Conservation (phyloP, 1,140 invertebrate species). For the Paracyclopina nana region DNA sequence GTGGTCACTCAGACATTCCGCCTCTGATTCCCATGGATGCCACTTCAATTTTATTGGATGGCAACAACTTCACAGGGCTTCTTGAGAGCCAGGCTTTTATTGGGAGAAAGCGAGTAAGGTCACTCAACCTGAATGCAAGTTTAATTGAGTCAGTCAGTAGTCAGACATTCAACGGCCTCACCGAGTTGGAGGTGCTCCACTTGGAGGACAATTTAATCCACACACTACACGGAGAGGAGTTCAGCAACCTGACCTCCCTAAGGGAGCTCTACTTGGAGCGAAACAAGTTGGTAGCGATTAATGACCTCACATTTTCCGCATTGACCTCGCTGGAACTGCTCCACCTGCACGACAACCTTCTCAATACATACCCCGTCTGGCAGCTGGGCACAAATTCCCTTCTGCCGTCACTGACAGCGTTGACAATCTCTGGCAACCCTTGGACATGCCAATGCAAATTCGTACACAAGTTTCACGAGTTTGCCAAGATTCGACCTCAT, state of each 20-base stretch:
- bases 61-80: slow-evolving; percentile 46
- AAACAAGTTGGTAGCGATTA: slow-evolving; percentile 46
- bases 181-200: slow-evolving; percentile 55
- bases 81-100: slow-evolving; percentile 62
- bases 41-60: slow-evolving; percentile 68
- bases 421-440: slow-evolving; percentile 52
- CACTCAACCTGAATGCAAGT: slow-evolving; percentile 61
- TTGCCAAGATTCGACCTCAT: slow-evolving; percentile 39
- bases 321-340: slow-evolving; percentile 46
- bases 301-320: slow-evolving; percentile 51
- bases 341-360: slow-evolving; percentile 50
- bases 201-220: slow-evolving; percentile 55
- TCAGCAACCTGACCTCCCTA: slow-evolving; percentile 43
- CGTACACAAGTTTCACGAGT: slow-evolving; percentile 52
- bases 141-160: slow-evolving; percentile 68
- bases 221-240: slow-evolving; percentile 58
- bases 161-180: slow-evolving; percentile 66
- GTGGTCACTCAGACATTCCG: slow-evolving; percentile 50
- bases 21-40: slow-evolving; percentile 77
- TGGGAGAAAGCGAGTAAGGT: slow-evolving; percentile 58
- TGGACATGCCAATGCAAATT: slow-evolving; percentile 76
- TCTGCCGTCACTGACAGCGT: slow-evolving; percentile 37
- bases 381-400: slow-evolving; percentile 37
- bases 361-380: slow-evolving; percentile 53
- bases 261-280: slow-evolving; percentile 40